Base-by-base conservation (phyloP, 92 coral and sea anemone species). In the Parazoanthus atlanticus region DNA sequence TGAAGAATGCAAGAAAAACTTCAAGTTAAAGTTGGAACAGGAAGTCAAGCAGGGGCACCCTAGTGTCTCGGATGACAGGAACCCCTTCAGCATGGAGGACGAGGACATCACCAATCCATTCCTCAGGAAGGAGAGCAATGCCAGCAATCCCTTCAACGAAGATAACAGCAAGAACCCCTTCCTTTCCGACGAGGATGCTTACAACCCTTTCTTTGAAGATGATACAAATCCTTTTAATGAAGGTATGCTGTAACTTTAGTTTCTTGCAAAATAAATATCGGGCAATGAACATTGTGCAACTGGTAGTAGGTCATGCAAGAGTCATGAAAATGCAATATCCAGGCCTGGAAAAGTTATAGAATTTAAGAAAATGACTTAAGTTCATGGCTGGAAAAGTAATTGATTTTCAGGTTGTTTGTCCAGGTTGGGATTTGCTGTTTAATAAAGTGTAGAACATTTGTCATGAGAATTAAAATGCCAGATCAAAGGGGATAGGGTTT, bases 1-100 rank as follows among this genome's bases (percentile, higher is more conserved):
- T 72, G 98, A 96, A 80, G 98, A 96, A 81, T 93, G 98, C 49
- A 92, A 94, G 84, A 95, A 92, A 89, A 93, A 93, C 80, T 96
- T 96, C 81, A 96, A 94, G 88, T 87, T 94, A 33, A 95, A 96
- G 81, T 90, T 96, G 40, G 98, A 96, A 43, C 93, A 93, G 85
- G 98, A 96, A 84, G 94, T 96, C 1, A 89, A 78, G 33, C 90
- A 92, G 34, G 91, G 94, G 3, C 88, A 70, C 0, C 70, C 34
- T 6, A 85, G 34, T 5, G 85, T 43, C 64, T 15, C 40, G 13
- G 86, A 25, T 11, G 41, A 73, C 31, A 82, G 88, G n/a, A 49
- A 86, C 23, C 75, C 90, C 4, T 76, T 84, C 85, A 74, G 76
- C 72, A 29, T 70, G 36, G 76, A 89, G 66, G 81, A 79, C 65